Conservation (phyloP, 64 coral and sea anemone species). For the Hydrozoanthus tunicans region DNA sequence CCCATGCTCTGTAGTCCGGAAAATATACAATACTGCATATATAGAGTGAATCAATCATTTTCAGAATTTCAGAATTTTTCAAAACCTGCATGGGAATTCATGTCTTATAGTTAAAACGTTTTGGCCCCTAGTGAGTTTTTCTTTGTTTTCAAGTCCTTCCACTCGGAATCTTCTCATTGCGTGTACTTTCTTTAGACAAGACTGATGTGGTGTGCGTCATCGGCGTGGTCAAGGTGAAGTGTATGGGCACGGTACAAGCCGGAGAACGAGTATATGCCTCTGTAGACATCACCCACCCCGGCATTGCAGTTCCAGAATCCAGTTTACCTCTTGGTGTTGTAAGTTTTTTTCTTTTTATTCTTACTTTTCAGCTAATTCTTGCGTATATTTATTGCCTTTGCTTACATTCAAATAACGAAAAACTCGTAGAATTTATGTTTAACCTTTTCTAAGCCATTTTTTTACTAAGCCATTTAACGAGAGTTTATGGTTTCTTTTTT, state of each 20-base stretch:
- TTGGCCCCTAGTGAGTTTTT: neutral
- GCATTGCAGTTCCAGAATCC: slow-evolving; percentile 87
- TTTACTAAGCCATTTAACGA: no score
- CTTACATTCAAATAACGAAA: no score
- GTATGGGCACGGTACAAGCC: slow-evolving; percentile 69
- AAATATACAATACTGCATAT: no score
- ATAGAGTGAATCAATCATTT: no score
- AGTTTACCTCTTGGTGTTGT: slow-evolving; percentile 64
- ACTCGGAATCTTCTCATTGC: no score
- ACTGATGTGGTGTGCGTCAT: slow-evolving; percentile 97
- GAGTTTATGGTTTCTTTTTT: no score
- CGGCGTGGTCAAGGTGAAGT: slow-evolving; percentile 86
- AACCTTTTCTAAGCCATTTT: no score
- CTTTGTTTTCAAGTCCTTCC: neutral
- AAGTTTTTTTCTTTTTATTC: neutral
- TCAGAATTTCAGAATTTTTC: no score
- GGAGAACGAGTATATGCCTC: slow-evolving; percentile 94
- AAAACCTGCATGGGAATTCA: no score
- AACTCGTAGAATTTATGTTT: no score
- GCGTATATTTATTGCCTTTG: no score
- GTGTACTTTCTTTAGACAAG: slow-evolving; percentile 16
- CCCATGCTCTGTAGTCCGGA: no score
- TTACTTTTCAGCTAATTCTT: neutral
- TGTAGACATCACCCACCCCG: slow-evolving; percentile 48
- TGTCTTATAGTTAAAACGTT: neutral